Conservation (phyloP, 2,888 invertebrate genomes). For the Oasisia sp. region DNA sequence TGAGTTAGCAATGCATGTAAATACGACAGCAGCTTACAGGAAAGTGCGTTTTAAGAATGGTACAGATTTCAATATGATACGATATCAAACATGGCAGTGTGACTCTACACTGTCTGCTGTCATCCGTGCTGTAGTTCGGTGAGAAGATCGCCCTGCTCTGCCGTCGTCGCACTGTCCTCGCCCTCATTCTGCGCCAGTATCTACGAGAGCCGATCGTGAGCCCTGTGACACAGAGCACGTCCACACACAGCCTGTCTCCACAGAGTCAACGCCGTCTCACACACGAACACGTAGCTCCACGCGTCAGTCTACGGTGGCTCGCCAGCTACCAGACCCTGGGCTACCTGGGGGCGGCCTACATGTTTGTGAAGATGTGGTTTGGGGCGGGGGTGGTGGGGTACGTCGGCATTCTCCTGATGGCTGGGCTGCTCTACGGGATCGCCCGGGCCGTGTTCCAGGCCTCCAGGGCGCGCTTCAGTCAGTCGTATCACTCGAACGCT, state of each 20-base stretch:
- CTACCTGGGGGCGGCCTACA: slow-evolving; percentile 69
- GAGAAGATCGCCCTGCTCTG: slow-evolving; percentile 75
- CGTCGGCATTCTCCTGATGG: slow-evolving; percentile 42
- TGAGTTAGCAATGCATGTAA: too few species aligned
- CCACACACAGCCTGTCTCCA: slow-evolving; percentile 28
- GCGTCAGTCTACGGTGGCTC: slow-evolving; percentile 69
- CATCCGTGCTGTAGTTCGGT: slow-evolving; percentile 72
- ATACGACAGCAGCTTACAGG: too few species aligned
- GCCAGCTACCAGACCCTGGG: slow-evolving; percentile 74
- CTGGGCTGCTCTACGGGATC: slow-evolving; percentile 27
- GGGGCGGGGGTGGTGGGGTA: slow-evolving; percentile 46
- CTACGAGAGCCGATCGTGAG: slow-evolving; percentile 45
- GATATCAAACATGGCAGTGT: too few species aligned
- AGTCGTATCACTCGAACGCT: background rate
- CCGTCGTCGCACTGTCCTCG: slow-evolving; percentile 53
- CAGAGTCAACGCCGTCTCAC: slow-evolving; percentile 32
- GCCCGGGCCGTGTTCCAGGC: slow-evolving; percentile 22
- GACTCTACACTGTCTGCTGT: background rate
- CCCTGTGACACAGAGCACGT: background rate
- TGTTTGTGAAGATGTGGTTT: slow-evolving; percentile 39
- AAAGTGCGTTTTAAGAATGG: too few species aligned
- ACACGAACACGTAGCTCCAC: slow-evolving; percentile 44
- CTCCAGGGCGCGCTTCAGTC: background rate
- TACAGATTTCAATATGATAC: too few species aligned
- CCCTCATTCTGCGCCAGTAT: slow-evolving; percentile 51